These are phyloP conservation scores for Pseudomyrmex cubaensis DNA, from an alignment of 1,140 invertebrate genomes.

Conservation along the genomic window DNA sequence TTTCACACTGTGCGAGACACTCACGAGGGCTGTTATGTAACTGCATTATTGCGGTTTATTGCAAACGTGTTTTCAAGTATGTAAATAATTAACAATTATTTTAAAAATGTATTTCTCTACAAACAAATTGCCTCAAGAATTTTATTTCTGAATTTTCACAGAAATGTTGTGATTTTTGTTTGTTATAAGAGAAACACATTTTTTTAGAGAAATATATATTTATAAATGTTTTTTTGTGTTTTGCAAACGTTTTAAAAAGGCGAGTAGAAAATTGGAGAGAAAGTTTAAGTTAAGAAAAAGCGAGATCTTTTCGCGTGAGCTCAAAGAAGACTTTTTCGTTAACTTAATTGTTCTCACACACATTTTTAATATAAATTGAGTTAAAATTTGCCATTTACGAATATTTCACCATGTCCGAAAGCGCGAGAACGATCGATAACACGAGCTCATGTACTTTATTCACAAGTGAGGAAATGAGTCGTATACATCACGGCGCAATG, in stretches of 20 bases:
- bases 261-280: not conserved
- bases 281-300: not conserved
- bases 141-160: not conserved
- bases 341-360: not conserved
- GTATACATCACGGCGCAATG: constrained; percentile 60
- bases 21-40: too few species aligned
- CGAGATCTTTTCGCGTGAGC: not conserved
- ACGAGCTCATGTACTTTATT: constrained; percentile 45
- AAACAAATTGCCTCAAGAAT: not conserved
- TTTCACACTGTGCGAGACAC: too few species aligned
- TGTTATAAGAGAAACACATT: not conserved
- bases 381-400: constrained; percentile 14
- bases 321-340: not conserved
- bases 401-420: not conserved
- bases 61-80: too few species aligned
- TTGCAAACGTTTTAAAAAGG: not conserved
- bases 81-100: not conserved
- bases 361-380: constrained; percentile 20
- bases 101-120: not conserved
- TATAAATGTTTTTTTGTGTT: not conserved
- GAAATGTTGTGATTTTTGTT: not conserved
- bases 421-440: constrained; percentile 35
- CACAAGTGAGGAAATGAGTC: constrained; percentile 19
- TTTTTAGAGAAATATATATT: not conserved
- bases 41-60: too few species aligned